Evolutionary conservation across 2,797 vertebrate species (phyloP).

Genomic region (Sphenopsis melanotis): DNA sequence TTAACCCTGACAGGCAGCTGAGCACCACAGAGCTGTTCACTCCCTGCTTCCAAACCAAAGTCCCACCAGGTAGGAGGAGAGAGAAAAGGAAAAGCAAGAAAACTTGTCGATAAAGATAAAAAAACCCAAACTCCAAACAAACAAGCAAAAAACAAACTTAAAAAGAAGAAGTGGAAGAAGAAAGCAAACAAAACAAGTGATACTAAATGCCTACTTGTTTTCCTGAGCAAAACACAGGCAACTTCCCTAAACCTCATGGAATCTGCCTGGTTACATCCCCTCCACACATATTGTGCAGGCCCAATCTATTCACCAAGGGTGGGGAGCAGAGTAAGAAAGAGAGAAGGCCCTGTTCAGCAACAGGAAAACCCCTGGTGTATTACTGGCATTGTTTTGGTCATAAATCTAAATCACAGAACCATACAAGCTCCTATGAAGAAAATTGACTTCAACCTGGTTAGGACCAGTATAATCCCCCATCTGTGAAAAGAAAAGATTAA

Average conservation of each 20-base stretch:
- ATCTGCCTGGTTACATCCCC: background rate
- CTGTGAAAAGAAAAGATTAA: background rate
- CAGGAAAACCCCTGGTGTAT: background rate
- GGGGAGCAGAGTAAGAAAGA: background rate
- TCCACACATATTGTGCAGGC: background rate
- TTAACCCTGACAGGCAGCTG: background rate
- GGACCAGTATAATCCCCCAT: fast-evolving
- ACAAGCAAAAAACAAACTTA: background rate
- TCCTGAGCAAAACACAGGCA: background rate
- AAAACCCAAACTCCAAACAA: background rate
- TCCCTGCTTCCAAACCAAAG: background rate
- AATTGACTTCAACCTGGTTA: background rate
- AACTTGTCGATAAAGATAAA: background rate
- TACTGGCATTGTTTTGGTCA: background rate
- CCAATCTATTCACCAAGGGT: background rate
- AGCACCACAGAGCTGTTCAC: background rate
- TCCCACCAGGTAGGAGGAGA: background rate
- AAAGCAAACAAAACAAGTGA: background rate
- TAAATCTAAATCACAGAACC: background rate
- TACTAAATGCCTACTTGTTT: no score
- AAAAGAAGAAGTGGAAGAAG: background rate
- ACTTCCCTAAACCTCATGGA: background rate
- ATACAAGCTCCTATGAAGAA: background rate
- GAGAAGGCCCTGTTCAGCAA: background rate
- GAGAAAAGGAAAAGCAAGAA: background rate